Evolutionary conservation across 2,797 vertebrate species (phyloP), one percentile per base, ranked within the genome.

Genomic region (Zenarchopterus dispar): DNA sequence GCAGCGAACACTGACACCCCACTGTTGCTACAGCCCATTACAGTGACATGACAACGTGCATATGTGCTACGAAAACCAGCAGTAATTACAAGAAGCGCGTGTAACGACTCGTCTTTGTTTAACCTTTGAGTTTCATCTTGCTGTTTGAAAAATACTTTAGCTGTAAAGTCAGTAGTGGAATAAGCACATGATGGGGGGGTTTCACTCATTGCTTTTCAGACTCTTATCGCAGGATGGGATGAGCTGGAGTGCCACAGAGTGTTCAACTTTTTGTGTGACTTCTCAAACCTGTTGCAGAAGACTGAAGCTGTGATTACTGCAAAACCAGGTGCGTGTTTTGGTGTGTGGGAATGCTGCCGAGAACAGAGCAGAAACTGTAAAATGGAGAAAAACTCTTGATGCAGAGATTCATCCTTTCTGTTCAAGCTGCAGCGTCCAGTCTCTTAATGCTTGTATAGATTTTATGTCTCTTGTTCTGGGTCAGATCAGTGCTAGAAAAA

Each of bases 211-310:
- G 33, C 54, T 64, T 75, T 53, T 21, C 75, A 98, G 97, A 93
- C 92, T n/a, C 87, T 97, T 62, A 96, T 94, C 4, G 94, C 95
- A 13, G 96, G 96, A 48, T 97, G 97, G 96, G 95, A 96, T 81
- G 94, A 97, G 56, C 74, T 94, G 6, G 96, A 98, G 75, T 96
- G 95, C 45, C 92, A 94, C 57, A 91, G 94, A 60, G 96, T 96
- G 31, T 97, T 94, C 72, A 93, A 86, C 75, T 96, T 94, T 83
- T 81, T 97, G 73, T 96, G 94, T 61, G 92, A 96, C 17, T 62
- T 93, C 46, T 94, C 92, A 80, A 90, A 88, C 45, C 83, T 97
- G 23, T 87, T 89, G 50, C 88, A 86, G 10, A 96, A 93, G 70
- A 90, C 94, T 3, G 91, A 95, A 84, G 78, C 76, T 0, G 84